Evolutionary conservation across 2,797 vertebrate genomes (phyloP), one percentile per base, ranked within the genome.

Genomic region (Amphiprion clarkii): DNA sequence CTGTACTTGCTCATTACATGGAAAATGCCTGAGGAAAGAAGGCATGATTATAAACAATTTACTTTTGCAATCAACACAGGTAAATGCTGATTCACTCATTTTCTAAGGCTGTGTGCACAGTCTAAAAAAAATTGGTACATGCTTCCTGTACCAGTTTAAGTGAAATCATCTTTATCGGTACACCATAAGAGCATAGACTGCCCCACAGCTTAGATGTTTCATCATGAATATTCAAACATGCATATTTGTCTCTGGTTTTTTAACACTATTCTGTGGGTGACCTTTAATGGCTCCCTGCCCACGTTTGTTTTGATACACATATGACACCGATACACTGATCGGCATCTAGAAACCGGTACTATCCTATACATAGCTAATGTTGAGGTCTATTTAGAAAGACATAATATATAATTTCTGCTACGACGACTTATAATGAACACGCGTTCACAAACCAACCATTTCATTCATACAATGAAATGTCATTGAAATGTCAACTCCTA

Each of bases 381-480:
- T 54, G 14, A 23, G 2, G n/a, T 19, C 17, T 46, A 53, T 19
- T 11, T 39, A 39, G 23, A 4, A 52, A 52, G 36, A 64, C 25
- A 39, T 16, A 39, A 31, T 17, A 25, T n/a, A 12, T 31, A 36
- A n/a, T 33, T n/a, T 1, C 36, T 12, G 36, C 17, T 36, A 8
- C 2, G 1, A 9, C 6, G 31, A 31, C 36, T 44, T 1, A 6
- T 2, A 11, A 1, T 7, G 5, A 31, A 17, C 12, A n/a, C 19
- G 7, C 9, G 31, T n/a, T 10, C 63, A n/a, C 10, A 17, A 62
- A 19, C 49, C 60, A 66, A 7, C 46, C 39, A 33, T 68, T 63
- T 62, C 62, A 83, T 83, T 76, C 48, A 88, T 57, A 53, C 49
- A 44, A 0, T 39, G 23, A 55, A 63, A 61, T 83, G 84, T 77